Evolutionary conservation across 2,113 vertebrate genomes (phyloP).

Genomic region (Zonotrichia leucophrys): DNA sequence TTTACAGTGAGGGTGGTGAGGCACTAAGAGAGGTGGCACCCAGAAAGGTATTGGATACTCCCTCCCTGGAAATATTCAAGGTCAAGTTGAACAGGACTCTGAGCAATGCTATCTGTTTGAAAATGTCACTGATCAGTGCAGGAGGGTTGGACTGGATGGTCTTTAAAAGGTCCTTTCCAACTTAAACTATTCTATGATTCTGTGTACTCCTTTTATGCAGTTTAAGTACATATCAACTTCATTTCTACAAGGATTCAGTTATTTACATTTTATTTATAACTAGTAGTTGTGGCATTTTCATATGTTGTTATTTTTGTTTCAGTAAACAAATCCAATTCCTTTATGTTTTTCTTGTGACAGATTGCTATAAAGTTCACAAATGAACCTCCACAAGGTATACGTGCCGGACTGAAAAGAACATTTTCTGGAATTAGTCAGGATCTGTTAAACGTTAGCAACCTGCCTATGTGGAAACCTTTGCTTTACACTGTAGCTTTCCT

Average conservation of each 20-base stretch:
- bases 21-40: background rate
- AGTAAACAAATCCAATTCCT: conserved; percentile 16
- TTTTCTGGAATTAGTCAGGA: conserved; percentile 79
- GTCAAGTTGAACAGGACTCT: background rate
- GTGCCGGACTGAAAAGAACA: conserved; percentile 77
- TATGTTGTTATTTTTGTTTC: background rate
- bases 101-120: background rate
- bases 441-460: conserved; percentile 72
- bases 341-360: conserved; percentile 61
- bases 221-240: background rate
- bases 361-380: conserved; percentile 80
- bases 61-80: background rate
- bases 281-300: background rate
- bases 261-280: background rate
- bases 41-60: background rate
- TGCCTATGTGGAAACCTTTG: conserved; percentile 80
- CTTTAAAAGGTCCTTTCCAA: background rate
- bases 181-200: background rate
- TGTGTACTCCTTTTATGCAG: background rate
- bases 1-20: background rate
- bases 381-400: conserved; percentile 78
- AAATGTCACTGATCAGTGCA: background rate
- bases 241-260: background rate
- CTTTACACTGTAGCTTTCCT: conserved; percentile 80
- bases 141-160: background rate